Conservation (phyloP, 2,888 invertebrate genomes). For the Coecobrya sp. region DNA sequence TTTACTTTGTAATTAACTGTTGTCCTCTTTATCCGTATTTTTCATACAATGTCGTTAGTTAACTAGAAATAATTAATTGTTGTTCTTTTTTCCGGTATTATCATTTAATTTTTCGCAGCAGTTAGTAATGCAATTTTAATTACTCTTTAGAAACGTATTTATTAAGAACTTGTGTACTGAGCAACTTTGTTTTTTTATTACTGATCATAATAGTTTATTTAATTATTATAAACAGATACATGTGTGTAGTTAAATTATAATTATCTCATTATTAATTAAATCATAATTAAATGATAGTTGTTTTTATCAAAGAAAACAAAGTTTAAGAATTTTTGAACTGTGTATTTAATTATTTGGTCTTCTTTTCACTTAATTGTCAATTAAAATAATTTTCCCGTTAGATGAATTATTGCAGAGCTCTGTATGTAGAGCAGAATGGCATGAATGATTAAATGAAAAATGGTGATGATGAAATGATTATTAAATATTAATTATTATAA, state of each 20-base stretch:
- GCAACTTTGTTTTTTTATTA: conserved; percentile 10
- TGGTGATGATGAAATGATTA: background rate
- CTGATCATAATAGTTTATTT: background rate
- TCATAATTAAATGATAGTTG: background rate
- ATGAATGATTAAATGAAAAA: background rate
- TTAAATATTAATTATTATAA: background rate
- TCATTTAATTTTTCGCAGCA: background rate
- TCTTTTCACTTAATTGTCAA: no score
- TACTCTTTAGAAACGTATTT: background rate
- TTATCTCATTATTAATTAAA: no score
- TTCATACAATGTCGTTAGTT: background rate
- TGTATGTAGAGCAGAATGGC: background rate
- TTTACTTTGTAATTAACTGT: no score
- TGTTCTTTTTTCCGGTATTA: background rate
- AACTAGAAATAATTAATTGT: background rate
- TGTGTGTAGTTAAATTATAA: no score
- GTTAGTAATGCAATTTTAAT: background rate
- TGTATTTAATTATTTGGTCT: no score
- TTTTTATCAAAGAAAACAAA: no score
- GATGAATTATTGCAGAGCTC: no score
- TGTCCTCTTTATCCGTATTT: no score
- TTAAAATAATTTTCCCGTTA: no score
- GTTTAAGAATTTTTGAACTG: no score
- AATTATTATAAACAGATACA: background rate
- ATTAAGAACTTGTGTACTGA: background rate